phyloP scores from a whole-genome alignment of 2,113 vertebrate species.

The Pseudorasbora parva region DNA sequence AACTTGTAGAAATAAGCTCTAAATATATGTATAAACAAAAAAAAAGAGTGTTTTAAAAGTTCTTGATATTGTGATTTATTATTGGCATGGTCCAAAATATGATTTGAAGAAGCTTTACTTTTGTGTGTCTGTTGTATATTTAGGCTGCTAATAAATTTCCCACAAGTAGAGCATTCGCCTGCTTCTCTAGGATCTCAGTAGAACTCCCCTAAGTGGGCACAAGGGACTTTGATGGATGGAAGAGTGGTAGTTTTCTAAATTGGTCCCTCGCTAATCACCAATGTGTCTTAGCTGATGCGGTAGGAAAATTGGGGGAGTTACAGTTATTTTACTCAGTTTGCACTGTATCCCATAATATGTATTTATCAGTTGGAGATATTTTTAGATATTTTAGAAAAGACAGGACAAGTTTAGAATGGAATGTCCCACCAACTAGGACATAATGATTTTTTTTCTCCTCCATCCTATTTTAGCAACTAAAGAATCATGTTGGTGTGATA shows the following conservation, averaged over 20 bases:
- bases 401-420: slow-evolving; percentile 36
- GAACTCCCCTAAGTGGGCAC: slow-evolving; percentile 60
- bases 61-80: slow-evolving; percentile 23
- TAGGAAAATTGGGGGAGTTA: slow-evolving; percentile 38
- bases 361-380: slow-evolving; percentile 5
- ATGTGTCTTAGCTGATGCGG: slow-evolving; percentile 55
- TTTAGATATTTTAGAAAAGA: slow-evolving; percentile 7
- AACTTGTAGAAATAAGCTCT: neutral
- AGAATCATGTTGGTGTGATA: neutral
- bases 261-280: slow-evolving; percentile 57
- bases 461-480: neutral
- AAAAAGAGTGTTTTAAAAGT: neutral
- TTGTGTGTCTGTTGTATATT: slow-evolving; percentile 13
- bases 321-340: slow-evolving; percentile 35
- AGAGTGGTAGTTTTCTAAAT: slow-evolving; percentile 60
- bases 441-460: neutral
- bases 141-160: slow-evolving; percentile 49
- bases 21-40: neutral
- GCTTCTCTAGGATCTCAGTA: slow-evolving; percentile 53
- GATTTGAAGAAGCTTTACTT: neutral
- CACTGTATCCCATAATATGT: slow-evolving; percentile 15
- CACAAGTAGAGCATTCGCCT: slow-evolving; percentile 50
- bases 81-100: neutral
- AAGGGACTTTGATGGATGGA: slow-evolving; percentile 60
- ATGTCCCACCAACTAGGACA: slow-evolving; percentile 15